Evolutionary conservation across 2,888 invertebrate genomes (phyloP).

Genomic region (Clepsis dumicolana): DNA sequence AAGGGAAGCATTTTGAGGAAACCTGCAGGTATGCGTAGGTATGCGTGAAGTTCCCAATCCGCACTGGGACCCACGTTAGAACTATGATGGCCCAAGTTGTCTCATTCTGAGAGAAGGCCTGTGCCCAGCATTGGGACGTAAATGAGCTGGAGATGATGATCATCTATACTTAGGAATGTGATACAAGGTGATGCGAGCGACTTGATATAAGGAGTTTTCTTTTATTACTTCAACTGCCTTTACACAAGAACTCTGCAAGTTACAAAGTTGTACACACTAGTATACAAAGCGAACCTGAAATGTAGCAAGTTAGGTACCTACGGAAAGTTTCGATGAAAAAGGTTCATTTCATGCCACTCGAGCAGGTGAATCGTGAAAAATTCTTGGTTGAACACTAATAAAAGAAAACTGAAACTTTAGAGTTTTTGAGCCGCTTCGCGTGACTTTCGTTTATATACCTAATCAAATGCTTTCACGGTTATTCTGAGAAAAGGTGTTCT

Average conservation of each 20-base stretch:
- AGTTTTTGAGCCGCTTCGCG: not conserved
- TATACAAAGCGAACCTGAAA: constrained; percentile 2
- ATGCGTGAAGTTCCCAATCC: no score
- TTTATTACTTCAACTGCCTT: constrained; percentile 48
- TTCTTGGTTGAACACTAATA: constrained; percentile 6
- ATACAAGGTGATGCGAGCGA: constrained; percentile 59
- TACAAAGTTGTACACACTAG: constrained; percentile 1
- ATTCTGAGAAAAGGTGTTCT: not conserved
- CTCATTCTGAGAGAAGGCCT: no score
- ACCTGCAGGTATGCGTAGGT: no score
- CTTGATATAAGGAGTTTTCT: constrained; percentile 53
- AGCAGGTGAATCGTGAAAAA: not conserved
- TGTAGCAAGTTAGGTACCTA: constrained; percentile 7
- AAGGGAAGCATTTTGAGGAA: no score
- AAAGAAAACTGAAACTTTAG: not conserved
- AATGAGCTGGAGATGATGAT: no score
- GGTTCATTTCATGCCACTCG: constrained; percentile 7
- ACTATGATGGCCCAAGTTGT: no score
- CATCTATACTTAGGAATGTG: constrained; percentile 61
- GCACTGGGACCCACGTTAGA: no score
- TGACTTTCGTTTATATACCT: constrained; percentile 5
- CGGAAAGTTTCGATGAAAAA: constrained; percentile 19
- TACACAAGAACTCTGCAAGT: constrained; percentile 8
- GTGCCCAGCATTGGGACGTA: no score
- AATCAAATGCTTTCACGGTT: not conserved